A percentile compares a stretch with the other conserved stretches of the same genome.
These are phyloP conservation scores for Nycticorax nycticorax DNA, from an alignment of 2,113 vertebrate genomes.

Conservation along the genomic window DNA sequence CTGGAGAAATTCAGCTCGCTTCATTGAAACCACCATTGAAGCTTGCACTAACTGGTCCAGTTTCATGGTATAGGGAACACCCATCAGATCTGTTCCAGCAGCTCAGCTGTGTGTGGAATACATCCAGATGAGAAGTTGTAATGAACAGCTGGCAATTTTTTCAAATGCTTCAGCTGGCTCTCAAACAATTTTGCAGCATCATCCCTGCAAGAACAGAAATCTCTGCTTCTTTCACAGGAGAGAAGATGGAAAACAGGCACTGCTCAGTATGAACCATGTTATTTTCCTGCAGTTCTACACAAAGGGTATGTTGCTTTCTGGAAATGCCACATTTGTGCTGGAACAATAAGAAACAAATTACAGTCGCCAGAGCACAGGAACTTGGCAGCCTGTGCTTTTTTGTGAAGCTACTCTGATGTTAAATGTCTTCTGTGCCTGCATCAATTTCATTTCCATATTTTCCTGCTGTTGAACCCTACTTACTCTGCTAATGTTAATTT, in stretches of 20 bases:
- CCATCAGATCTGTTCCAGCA: background rate
- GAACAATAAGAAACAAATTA: background rate
- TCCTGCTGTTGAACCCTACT: background rate
- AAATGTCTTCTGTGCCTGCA: background rate
- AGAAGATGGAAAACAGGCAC: background rate
- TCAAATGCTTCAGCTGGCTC: background rate
- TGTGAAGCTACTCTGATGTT: background rate
- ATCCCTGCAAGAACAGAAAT: background rate
- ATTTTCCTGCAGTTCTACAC: background rate
- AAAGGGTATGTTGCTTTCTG: background rate
- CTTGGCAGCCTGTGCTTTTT: background rate
- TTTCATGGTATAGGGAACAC: background rate
- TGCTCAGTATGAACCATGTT: background rate
- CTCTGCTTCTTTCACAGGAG: background rate
- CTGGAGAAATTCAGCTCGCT: background rate
- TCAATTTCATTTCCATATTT: background rate
- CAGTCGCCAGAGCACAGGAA: background rate
- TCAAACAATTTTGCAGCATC: background rate
- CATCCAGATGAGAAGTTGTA: background rate
- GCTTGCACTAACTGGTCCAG: background rate
- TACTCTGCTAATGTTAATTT: background rate
- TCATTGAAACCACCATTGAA: background rate
- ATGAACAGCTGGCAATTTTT: background rate
- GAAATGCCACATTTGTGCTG: background rate
- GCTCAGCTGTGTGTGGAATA: background rate